Conservation (phyloP, 2,797 vertebrate genomes). For the Epinephelus awoara region DNA sequence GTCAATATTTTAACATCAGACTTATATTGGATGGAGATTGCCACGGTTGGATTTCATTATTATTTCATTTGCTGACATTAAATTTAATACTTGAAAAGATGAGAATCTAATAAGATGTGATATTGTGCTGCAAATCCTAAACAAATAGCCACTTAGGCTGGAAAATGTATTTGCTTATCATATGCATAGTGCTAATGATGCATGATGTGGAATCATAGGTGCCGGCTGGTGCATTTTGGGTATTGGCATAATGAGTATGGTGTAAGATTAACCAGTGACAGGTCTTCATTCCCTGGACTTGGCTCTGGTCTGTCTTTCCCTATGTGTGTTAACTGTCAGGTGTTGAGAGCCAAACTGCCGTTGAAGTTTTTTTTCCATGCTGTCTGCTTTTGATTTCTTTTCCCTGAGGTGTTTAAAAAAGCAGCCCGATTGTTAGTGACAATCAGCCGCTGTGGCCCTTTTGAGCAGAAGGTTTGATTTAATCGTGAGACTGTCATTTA, state of each 20-base stretch:
- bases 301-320: conserved; percentile 75
- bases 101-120: conserved; percentile 22
- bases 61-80: conserved; percentile 32
- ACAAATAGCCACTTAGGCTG: conserved; percentile 48
- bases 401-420: conserved; percentile 88
- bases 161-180: conserved; percentile 35
- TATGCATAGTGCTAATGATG: conserved; percentile 54
- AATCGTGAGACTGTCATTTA: conserved; percentile 93
- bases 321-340: conserved; percentile 77
- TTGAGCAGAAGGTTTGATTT: conserved; percentile 94
- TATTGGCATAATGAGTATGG: conserved; percentile 72
- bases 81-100: conserved; percentile 32
- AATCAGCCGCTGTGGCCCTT: conserved; percentile 91
- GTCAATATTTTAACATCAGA: conserved; percentile 31
- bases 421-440: conserved; percentile 91
- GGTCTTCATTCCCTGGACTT: conserved; percentile 69
- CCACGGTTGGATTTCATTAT: conserved; percentile 31
- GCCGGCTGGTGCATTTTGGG: conserved; percentile 66
- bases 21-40: conserved; percentile 17
- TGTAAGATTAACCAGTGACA: conserved; percentile 75
- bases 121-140: conserved; percentile 36
- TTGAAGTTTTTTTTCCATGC: conserved; percentile 66
- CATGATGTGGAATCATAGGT: conserved; percentile 47
- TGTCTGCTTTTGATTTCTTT: conserved; percentile 90
- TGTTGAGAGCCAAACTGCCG: conserved; percentile 75